Evolutionary conservation across 2,113 vertebrate genomes (phyloP), one percentile per base, ranked within the genome.

Genomic region (Cryptoleucopteryx plumbea): DNA sequence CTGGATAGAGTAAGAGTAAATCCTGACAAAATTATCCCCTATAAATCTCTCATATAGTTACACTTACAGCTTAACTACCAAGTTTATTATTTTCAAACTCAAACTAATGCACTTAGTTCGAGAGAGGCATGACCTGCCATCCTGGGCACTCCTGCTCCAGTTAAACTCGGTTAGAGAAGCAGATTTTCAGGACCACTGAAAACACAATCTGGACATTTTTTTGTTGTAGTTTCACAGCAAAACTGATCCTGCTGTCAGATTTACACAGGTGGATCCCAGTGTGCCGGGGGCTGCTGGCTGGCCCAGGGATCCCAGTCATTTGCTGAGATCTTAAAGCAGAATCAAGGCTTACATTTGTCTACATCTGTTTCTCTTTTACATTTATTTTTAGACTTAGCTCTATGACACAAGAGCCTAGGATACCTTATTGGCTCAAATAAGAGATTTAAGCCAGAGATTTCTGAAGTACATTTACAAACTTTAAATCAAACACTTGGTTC

Each of bases 21-120:
- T 56, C 68, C 66, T 74, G 42, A 89, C 45, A 75, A 81, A 94
- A 71, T 12, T 27, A 20, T 43, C 11, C n/a, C 9, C 32, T 59
- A 13, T 17, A 74, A 55, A 50, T 25, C 32, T 50, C 47, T 32
- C 4, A 2, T 12, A 15, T 0, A 36, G 23, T 43, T 59, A 55
- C 29, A 42, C 10, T n/a, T 65, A 45, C 14, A 84, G 38, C n/a
- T 74, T 45, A 59, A 42, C 73, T 43, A 13, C 73, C 61, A 31
- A 25, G 12, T 38, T 68, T 52, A 31, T 19, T 10, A 17, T 79
- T 84, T 40, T 68, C 50, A 55, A 47, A 17, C 68, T 16, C 71
- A n/a, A 4, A 73, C 19, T 23, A 31, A 17, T 0, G 0, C 52
- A 7, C 10, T 42, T 17, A 27, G 36, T 59, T 50, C 0, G 0